Conservation (phyloP, 92 coral and sea anemone genomes). For the Scolanthus callimorphus region DNA sequence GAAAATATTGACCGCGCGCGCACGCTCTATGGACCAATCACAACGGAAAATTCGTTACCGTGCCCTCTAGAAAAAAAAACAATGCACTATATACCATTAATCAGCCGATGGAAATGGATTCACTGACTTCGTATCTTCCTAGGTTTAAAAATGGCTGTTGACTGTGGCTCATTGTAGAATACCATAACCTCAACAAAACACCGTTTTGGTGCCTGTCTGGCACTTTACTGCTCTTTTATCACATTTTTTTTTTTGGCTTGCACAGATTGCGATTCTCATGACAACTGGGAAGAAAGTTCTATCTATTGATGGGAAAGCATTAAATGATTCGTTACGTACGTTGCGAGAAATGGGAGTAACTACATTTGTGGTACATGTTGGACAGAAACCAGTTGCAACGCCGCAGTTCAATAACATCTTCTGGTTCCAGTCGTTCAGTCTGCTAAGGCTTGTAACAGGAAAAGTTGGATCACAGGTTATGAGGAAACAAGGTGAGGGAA, state of each 20-base stretch:
- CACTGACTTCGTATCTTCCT: too few relatives aligned
- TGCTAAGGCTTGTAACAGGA: constrained; percentile 22
- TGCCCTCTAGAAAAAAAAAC: too few relatives aligned
- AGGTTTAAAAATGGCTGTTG: too few relatives aligned
- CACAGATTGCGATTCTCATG: constrained; percentile 34
- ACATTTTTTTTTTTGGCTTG: background rate
- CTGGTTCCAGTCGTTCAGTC: constrained; percentile 16
- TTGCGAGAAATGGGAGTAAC: constrained; percentile 50
- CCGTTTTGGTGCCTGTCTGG: too few relatives aligned
- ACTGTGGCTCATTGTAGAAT: too few relatives aligned
- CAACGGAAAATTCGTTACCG: too few relatives aligned
- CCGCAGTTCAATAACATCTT: constrained; percentile 52
- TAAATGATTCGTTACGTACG: constrained; percentile 34
- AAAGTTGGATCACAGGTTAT: constrained; percentile 19
- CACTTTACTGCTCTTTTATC: too few relatives aligned
- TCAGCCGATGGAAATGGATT: too few relatives aligned
- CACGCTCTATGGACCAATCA: too few relatives aligned
- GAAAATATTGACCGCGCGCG: too few relatives aligned
- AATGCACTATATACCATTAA: too few relatives aligned
- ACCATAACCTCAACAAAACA: too few relatives aligned
- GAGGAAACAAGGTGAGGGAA: constrained; percentile 26
- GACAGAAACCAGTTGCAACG: constrained; percentile 19
- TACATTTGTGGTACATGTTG: constrained; percentile 58
- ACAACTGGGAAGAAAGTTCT: constrained; percentile 45
- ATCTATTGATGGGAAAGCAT: background rate